Percentiles rank a stretch among this genome's conserved stretches.
These are phyloP conservation scores for Xiphophorus couchianus DNA, from an alignment of 2,113 vertebrate genomes.

Conservation along the genomic window DNA sequence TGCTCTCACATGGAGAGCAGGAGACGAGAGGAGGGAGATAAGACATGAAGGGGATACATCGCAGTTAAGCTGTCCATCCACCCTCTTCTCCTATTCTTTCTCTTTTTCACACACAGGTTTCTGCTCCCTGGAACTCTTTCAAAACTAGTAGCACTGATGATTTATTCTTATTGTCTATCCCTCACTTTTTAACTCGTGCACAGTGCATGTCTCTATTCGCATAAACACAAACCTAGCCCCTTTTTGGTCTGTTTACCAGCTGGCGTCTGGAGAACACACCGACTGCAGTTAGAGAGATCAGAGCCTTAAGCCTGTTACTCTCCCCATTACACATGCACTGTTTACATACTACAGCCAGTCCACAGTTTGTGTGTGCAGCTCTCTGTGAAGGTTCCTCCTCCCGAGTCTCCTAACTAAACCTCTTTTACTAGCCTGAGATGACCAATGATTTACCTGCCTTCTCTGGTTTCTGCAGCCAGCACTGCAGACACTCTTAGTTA, in stretches of 20 bases:
- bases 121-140: constrained; percentile 24
- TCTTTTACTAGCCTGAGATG: constrained; percentile 94
- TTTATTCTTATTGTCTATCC: constrained; percentile 57
- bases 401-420: constrained; percentile 89
- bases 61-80: constrained; percentile 87
- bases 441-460: constrained; percentile 97
- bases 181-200: constrained; percentile 32
- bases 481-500: constrained; percentile 34
- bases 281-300: constrained; percentile 65
- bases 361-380: constrained; percentile 60
- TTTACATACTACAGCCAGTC: constrained; percentile 70
- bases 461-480: constrained; percentile 62
- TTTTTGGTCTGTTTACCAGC: constrained; percentile 71
- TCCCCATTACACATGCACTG: constrained; percentile 60
- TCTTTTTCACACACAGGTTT: constrained; percentile 23
- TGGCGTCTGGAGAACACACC: constrained; percentile 67
- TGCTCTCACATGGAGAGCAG: constrained; percentile 78
- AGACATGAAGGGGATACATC: constrained; percentile 89
- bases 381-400: constrained; percentile 89
- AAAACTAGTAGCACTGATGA: constrained; percentile 27
- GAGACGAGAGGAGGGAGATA: constrained; percentile 84
- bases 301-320: constrained; percentile 66
- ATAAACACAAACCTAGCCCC: constrained; percentile 59
- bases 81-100: constrained; percentile 72
- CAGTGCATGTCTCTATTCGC: constrained; percentile 11